Conservation (phyloP, 2,888 invertebrate species). For the Drosophila meridionalis region DNA sequence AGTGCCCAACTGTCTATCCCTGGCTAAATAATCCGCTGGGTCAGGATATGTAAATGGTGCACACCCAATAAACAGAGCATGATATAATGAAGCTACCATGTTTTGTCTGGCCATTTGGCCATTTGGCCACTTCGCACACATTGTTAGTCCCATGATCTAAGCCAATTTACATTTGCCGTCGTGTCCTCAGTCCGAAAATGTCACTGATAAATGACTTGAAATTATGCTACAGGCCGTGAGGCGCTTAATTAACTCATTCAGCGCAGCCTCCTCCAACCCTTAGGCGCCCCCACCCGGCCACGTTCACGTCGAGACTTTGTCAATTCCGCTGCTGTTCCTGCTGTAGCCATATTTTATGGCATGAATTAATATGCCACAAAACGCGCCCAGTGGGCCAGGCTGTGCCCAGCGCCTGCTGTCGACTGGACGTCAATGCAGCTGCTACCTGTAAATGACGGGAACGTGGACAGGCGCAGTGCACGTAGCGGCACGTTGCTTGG, state of each 20-base stretch:
- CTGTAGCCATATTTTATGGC: conserved; percentile 71
- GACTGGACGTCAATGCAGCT: conserved; percentile 69
- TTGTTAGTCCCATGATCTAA: conserved; percentile 38
- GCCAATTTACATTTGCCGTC: conserved; percentile 61
- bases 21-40: conserved; percentile 87
- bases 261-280: conserved; percentile 30
- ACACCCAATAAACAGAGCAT: conserved; percentile 57
- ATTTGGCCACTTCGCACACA: conserved; percentile 12
- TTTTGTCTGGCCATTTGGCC: conserved; percentile 31
- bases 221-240: conserved; percentile 83
- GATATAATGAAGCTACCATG: conserved; percentile 51
- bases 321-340: conserved; percentile 34
- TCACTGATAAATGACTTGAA: conserved; percentile 83
- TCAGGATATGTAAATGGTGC: conserved; percentile 46
- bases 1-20: conserved; percentile 86
- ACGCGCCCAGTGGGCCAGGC: conserved; percentile 24
- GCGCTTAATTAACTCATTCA: conserved; percentile 84
- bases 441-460: conserved; percentile 71
- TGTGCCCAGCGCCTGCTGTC: conserved; percentile 10
- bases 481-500: conserved; percentile 18
- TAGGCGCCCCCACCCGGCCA: not conserved
- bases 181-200: conserved; percentile 69
- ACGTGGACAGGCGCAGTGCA: conserved; percentile 20
- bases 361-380: conserved; percentile 69
- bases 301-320: conserved; percentile 39